phyloP scores from a whole-genome alignment of 2,113 vertebrate species.

The Etheostoma spectabile region DNA sequence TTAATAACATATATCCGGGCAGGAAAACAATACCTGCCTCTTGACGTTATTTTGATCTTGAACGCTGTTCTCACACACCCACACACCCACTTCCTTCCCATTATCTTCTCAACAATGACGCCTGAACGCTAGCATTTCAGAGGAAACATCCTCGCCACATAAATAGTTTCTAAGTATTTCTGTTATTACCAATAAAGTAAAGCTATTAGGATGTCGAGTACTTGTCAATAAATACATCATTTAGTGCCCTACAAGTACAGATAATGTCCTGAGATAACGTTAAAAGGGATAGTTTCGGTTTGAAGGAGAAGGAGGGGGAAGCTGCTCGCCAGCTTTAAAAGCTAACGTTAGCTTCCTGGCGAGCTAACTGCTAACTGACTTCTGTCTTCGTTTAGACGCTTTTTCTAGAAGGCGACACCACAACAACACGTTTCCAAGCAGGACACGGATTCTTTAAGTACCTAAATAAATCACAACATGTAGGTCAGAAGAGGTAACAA shows the following conservation, averaged over 20 bases:
- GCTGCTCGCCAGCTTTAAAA: constrained; percentile 33
- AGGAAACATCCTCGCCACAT: neutral
- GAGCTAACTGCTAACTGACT: constrained; percentile 67
- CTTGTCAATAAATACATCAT: fast-evolving
- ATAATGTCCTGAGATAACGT: neutral
- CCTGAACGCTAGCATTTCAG: constrained; percentile 35
- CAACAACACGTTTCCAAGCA: neutral
- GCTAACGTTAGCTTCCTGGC: constrained; percentile 33
- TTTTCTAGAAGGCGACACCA: constrained; percentile 33
- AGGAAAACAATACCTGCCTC: neutral
- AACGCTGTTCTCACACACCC: neutral
- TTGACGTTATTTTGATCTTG: constrained; percentile 22
- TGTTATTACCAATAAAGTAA: fast-evolving
- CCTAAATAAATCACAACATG: neutral
- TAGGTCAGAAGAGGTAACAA: fast-evolving
- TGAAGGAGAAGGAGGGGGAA: neutral
- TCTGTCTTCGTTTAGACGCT: constrained; percentile 2
- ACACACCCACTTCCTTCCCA: constrained; percentile 48
- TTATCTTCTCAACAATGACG: constrained; percentile 62
- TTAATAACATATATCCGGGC: neutral
- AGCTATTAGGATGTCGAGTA: fast-evolving
- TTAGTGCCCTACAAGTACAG: neutral
- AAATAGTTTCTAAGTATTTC: neutral
- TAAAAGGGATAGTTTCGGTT: constrained; percentile 39
- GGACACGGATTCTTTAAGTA: fast-evolving